Conservation (phyloP, 2,113 vertebrate genomes). For the Tilapia sparmanii region DNA sequence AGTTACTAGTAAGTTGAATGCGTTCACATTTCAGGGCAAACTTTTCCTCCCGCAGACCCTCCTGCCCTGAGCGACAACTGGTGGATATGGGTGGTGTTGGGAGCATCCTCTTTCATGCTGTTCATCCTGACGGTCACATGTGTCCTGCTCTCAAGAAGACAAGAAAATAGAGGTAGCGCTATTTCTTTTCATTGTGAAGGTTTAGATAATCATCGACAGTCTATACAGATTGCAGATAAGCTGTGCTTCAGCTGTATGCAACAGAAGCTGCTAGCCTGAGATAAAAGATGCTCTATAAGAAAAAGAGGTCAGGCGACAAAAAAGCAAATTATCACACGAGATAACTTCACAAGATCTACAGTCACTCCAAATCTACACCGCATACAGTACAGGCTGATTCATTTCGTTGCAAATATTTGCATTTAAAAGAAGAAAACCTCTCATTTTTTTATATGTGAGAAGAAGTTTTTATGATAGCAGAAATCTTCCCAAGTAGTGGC, state of each 20-base stretch:
- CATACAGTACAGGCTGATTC: not conserved
- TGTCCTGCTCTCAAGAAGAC: not conserved
- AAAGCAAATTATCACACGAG: not conserved
- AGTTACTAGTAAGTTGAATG: rapidly evolving
- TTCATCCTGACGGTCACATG: not conserved
- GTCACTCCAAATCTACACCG: not conserved
- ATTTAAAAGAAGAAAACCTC: not conserved
- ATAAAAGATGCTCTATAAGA: not conserved
- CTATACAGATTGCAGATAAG: not conserved
- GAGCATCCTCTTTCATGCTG: not conserved
- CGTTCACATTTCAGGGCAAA: not conserved
- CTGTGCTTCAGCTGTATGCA: not conserved
- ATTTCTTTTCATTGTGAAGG: not conserved
- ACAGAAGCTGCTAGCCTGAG: not conserved
- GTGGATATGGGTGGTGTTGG: constrained; percentile 12
- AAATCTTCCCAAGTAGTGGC: not conserved
- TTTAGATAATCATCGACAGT: not conserved
- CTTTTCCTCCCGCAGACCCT: not conserved
- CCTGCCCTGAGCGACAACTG: rapidly evolving
- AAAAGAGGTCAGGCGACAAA: not conserved
- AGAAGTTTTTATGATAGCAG: not conserved
- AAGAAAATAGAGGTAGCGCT: constrained; percentile 17
- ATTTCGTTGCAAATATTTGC: not conserved
- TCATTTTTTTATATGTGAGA: not conserved
- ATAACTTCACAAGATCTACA: not conserved